A percentile compares a stretch with the other conserved stretches of the same genome.
Conservation (phyloP, 2,888 invertebrate species). For the Andrena minutula region DNA sequence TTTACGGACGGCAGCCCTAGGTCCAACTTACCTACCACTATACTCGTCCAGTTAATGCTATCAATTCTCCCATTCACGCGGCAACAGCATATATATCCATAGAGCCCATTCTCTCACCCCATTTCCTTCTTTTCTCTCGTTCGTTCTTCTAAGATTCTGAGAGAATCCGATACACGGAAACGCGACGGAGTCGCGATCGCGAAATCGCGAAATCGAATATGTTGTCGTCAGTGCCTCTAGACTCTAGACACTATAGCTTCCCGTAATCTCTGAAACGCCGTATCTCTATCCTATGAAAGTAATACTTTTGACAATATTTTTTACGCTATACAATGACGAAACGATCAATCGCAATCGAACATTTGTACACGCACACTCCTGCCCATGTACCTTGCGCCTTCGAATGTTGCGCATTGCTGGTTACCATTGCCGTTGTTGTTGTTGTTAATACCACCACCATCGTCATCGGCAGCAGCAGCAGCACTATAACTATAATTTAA, state of each 20-base stretch:
- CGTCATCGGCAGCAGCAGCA: not conserved
- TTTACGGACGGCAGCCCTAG: too few relatives aligned
- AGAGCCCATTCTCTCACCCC: not conserved
- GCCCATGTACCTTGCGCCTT: slow-evolving; percentile 37
- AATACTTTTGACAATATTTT: slow-evolving; percentile 62
- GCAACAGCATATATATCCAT: not conserved
- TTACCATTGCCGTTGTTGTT: slow-evolving; percentile 33
- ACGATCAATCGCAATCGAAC: slow-evolving; percentile 49
- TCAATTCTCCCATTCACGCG: slow-evolving; percentile 12
- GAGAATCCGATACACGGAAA: not conserved
- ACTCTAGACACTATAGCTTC: slow-evolving; percentile 62
- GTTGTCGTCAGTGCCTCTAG: slow-evolving; percentile 68
- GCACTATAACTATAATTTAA: not conserved
- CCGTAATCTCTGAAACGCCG: slow-evolving; percentile 57
- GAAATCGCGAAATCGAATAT: slow-evolving; percentile 23
- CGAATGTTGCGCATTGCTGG: slow-evolving; percentile 53
- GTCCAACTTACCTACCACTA: not conserved
- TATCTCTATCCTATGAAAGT: slow-evolving; percentile 52
- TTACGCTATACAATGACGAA: slow-evolving; percentile 35
- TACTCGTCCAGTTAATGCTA: slow-evolving; percentile 27
- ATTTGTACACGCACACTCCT: slow-evolving; percentile 47
- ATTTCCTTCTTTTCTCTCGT: slow-evolving; percentile 26
- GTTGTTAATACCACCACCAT: slow-evolving; percentile 16
- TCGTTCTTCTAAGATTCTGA: slow-evolving; percentile 1
- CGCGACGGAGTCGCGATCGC: slow-evolving; percentile 5